These are phyloP conservation scores for Macaca mulatta DNA, from an alignment of 2,113 vertebrate species.

Conservation along the genomic window DNA sequence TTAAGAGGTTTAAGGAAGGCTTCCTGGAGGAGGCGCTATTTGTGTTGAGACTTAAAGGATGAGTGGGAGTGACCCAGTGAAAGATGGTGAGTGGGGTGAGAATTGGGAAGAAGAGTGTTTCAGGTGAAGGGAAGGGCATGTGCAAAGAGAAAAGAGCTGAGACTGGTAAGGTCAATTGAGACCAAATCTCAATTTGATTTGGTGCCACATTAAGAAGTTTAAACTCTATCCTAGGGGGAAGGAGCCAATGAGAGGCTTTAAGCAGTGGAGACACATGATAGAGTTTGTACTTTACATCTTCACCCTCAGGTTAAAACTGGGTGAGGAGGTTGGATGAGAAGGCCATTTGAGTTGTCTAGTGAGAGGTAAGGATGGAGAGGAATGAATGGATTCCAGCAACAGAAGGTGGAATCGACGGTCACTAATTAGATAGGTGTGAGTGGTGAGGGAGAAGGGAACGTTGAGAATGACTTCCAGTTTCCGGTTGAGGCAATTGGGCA, in stretches of 20 bases:
- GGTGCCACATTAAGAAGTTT: neutral
- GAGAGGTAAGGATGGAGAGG: neutral
- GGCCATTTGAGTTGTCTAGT: neutral
- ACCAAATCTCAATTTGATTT: neutral
- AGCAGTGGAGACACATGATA: neutral
- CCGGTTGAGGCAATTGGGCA: neutral
- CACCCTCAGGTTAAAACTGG: neutral
- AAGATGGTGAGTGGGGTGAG: neutral
- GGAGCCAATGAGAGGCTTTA: neutral
- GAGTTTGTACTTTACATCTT: neutral
- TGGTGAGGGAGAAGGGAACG: neutral
- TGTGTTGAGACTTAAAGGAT: neutral
- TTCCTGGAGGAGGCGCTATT: neutral
- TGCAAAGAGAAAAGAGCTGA: neutral
- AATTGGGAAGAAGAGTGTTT: neutral
- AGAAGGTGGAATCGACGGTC: neutral
- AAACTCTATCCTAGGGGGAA: neutral
- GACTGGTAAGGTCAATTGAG: neutral
- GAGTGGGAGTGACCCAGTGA: neutral
- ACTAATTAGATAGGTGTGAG: neutral
- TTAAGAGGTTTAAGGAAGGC: neutral
- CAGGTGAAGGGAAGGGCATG: neutral
- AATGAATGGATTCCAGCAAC: neutral
- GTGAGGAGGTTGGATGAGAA: neutral
- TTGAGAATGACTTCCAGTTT: neutral